Percentiles rank a stretch among this genome's conserved stretches.
These are phyloP conservation scores for Aurelia aurita complex sp. Pacific DNA, from an alignment of 30 jellyfish, hydroid and myxozoan species.

Conservation along the genomic window DNA sequence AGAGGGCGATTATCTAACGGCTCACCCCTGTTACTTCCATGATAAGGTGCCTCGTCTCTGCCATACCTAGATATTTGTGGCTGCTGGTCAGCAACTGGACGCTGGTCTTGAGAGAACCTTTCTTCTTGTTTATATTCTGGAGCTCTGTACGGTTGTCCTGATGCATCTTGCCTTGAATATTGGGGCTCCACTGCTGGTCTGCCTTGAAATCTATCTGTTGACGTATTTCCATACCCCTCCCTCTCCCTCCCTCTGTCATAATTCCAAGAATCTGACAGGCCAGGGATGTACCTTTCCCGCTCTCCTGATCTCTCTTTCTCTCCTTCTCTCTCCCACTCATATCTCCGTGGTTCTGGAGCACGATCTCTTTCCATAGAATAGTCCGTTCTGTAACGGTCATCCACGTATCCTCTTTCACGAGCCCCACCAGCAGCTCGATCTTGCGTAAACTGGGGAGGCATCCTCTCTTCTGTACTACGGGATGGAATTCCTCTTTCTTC, in stretches of 20 bases:
- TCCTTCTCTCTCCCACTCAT: too few species aligned
- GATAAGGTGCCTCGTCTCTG: not conserved
- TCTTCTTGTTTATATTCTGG: not conserved
- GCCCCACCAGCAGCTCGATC: not conserved
- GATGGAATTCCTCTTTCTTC: constrained; percentile 3
- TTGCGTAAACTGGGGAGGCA: not conserved
- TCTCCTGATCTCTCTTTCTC: not conserved
- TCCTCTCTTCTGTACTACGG: not conserved
- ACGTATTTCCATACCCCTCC: not conserved
- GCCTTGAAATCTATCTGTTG: not conserved
- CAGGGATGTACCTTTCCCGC: not conserved
- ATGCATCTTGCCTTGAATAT: not conserved
- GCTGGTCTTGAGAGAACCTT: not conserved
- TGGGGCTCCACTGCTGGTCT: not conserved
- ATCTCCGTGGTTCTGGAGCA: too few species aligned
- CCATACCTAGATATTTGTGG: not conserved
- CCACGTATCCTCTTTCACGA: not conserved
- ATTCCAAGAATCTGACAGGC: constrained; percentile 1
- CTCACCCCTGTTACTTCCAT: not conserved
- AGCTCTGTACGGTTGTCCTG: not conserved
- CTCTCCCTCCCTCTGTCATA: not conserved
- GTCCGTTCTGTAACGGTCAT: too few species aligned
- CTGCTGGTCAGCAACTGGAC: not conserved
- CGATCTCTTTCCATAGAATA: too few species aligned
- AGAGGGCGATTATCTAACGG: not conserved